Evolutionary conservation across 2,797 vertebrate species (phyloP), one percentile per base, ranked within the genome.

Genomic region (Enoplosus armatus): DNA sequence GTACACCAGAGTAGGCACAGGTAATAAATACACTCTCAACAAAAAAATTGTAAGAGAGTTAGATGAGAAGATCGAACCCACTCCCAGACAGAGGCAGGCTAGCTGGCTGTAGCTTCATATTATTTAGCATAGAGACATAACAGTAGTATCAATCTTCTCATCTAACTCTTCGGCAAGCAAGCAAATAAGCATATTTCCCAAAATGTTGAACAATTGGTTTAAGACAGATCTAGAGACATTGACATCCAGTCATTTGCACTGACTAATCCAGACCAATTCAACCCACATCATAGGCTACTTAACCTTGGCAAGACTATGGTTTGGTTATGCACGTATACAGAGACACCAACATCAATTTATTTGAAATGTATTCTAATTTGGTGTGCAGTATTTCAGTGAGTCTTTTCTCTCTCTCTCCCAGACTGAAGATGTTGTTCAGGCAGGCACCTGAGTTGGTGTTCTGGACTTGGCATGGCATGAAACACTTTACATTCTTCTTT

Each of bases 391-490:
- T 51, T 50, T 14, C 6, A 20, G 0, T 10, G 16, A 53, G 15
- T 65, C 31, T 41, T 43, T 5, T 71, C n/a, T 80, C 4, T 82
- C 4, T 82, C 24, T 73, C 45, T 65, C 20, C 14, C 68, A 95
- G 94, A 50, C 45, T 92, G 67, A 43, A 80, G 69, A 18, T 69
- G 29, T 15, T 86, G 56, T 61, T 87, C 37, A 78, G 15, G 1
- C 27, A 78, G 8, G 8, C 66, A 5, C 53, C 68, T 4, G 64
- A 72, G 18, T 7, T 81, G 41, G 11, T 77, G 22, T 86, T 90
- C 70, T 94, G 92, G 91, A 33, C 69, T n/a, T 95, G 89, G 89
- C 86, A 87, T 16, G 20, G 79, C 29, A 0, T 89, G 15, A 93
- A 85, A 75, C 72, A 90, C 70, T 71, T 83, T 24, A 18, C 15